These are phyloP conservation scores for Corythoichthys intestinalis DNA, from an alignment of 2,113 vertebrate species.

Conservation along the genomic window DNA sequence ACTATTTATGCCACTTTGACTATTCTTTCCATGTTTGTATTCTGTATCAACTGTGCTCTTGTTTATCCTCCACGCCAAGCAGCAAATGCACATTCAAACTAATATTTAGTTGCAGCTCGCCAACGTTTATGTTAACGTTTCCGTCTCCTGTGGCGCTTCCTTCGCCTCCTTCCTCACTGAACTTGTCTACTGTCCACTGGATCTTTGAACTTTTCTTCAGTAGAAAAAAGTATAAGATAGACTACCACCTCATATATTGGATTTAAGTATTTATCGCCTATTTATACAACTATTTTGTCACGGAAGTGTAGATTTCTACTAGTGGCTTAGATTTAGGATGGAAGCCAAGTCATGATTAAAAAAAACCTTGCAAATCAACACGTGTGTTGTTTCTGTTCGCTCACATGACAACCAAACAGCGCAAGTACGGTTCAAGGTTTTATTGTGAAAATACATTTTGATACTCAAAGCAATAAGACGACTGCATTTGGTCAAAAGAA, in stretches of 20 bases:
- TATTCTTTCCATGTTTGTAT: background rate
- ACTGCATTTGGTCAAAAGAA: slow-evolving; percentile 46
- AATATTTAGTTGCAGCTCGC: slow-evolving; percentile 6
- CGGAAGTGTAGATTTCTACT: slow-evolving; percentile 59
- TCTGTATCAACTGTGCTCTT: background rate
- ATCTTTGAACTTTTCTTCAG: slow-evolving; percentile 31
- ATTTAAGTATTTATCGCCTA: slow-evolving; percentile 58
- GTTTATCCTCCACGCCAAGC: slow-evolving; percentile 25
- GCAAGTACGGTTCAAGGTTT: slow-evolving; percentile 43
- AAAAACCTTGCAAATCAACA: slow-evolving; percentile 29
- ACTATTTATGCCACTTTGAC: background rate
- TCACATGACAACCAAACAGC: too few species aligned
- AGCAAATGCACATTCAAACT: slow-evolving; percentile 19
- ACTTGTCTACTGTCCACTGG: background rate
- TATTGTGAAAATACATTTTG: slow-evolving; percentile 72
- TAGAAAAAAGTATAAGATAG: slow-evolving; percentile 23
- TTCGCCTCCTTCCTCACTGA: background rate
- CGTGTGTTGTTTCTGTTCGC: slow-evolving; percentile 8
- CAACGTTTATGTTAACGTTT: slow-evolving; percentile 6
- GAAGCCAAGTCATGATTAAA: slow-evolving; percentile 45
- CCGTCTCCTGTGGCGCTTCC: slow-evolving; percentile 35
- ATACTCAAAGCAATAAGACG: slow-evolving; percentile 58
- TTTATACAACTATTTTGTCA: slow-evolving; percentile 68
- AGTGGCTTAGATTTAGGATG: slow-evolving; percentile 54
- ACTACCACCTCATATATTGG: slow-evolving; percentile 39